These are phyloP conservation scores for Muscidifurax raptorellus DNA, from an alignment of 1,140 invertebrate species.

Conservation along the genomic window DNA sequence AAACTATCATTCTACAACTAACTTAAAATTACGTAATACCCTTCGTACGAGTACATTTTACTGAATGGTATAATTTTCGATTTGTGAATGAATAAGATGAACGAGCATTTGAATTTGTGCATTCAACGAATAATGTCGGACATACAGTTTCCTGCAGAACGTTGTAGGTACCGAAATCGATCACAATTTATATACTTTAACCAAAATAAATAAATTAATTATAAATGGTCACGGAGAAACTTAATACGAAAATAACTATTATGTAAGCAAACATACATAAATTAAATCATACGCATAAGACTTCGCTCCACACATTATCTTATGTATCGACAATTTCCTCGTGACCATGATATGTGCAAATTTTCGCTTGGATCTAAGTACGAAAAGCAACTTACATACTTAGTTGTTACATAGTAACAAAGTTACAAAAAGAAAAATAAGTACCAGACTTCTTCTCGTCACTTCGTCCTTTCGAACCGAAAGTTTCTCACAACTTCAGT, in stretches of 20 bases:
- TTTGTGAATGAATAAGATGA: neutral
- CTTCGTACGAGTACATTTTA: conserved; percentile 4
- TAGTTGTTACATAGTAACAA: conserved; percentile 39
- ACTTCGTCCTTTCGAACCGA: neutral
- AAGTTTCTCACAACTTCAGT: neutral
- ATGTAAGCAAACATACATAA: neutral
- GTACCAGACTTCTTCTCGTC: conserved; percentile 23
- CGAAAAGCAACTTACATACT: neutral
- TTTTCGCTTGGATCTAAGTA: neutral
- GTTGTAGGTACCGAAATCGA: neutral
- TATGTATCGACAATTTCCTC: neutral
- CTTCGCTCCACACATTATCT: neutral
- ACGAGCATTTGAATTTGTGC: neutral
- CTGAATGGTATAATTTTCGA: neutral
- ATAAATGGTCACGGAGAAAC: neutral
- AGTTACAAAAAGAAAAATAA: neutral
- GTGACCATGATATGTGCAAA: neutral
- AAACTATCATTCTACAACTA: neutral
- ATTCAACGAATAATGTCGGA: neutral
- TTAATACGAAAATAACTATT: neutral
- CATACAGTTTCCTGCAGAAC: neutral
- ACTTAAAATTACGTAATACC: conserved; percentile 15
- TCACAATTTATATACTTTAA: neutral
- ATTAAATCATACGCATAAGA: too few relatives aligned
- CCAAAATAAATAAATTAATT: neutral